Conservation (phyloP, 23 tunicate species). For the Styela clava region DNA sequence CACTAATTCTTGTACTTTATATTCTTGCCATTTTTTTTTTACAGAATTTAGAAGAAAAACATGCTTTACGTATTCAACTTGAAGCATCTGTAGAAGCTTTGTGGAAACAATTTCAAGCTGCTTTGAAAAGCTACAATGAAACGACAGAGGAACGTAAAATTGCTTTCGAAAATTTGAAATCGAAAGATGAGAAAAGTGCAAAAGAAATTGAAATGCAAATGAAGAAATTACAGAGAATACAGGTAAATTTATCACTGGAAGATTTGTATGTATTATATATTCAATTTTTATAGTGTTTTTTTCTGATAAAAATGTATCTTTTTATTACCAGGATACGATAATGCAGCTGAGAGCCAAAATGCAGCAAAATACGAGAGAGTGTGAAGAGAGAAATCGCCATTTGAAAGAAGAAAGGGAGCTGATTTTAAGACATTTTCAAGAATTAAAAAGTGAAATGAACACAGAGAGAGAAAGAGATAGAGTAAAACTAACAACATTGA, state of each 20-base stretch:
- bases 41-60: constrained; percentile 94
- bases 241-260: constrained; percentile 27
- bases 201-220: constrained; percentile 93
- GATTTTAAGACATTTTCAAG: constrained; percentile 80
- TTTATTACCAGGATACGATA: constrained; percentile 89
- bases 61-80: constrained; percentile 95
- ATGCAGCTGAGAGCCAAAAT: constrained; percentile 64
- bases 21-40: too few species aligned
- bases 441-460: constrained; percentile 79
- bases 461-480: constrained; percentile 58
- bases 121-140: constrained; percentile 88
- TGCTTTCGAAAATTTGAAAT: constrained; percentile 91
- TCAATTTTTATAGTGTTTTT: too few species aligned
- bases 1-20: too few species aligned
- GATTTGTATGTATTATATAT: background rate
- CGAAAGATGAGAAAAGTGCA: constrained; percentile 88
- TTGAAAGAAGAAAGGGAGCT: constrained; percentile 77
- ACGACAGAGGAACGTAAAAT: constrained; percentile 93
- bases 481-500: constrained; percentile 48
- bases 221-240: constrained; percentile 87
- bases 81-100: constrained; percentile 88
- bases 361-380: constrained; percentile 88
- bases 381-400: constrained; percentile 71
- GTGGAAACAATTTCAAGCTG: constrained; percentile 94
- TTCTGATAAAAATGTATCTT: too few species aligned